A percentile compares a stretch with the other conserved stretches of the same genome.
Conservation (phyloP, 2,888 invertebrate genomes). For the Orchestes rusci region DNA sequence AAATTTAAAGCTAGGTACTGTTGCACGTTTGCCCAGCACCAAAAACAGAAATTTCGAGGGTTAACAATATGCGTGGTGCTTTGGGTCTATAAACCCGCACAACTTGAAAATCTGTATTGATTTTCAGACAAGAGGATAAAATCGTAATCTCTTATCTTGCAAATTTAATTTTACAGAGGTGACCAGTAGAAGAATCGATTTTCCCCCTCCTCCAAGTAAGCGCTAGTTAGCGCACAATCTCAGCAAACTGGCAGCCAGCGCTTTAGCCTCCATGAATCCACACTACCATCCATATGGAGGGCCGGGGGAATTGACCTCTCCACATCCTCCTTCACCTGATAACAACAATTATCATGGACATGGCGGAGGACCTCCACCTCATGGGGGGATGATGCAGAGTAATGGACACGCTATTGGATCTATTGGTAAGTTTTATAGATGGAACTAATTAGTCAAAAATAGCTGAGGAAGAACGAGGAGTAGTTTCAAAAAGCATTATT, state of each 20-base stretch:
- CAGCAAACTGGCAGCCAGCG: conserved; percentile 82
- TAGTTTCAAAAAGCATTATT: too few relatives aligned
- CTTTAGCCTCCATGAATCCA: conserved; percentile 82
- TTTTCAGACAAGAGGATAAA: too few relatives aligned
- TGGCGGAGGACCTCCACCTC: conserved; percentile 46
- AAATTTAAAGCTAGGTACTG: too few relatives aligned
- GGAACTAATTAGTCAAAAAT: background rate
- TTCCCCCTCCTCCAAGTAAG: conserved; percentile 1
- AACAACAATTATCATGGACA: conserved; percentile 55
- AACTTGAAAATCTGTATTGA: too few relatives aligned
- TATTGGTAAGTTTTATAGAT: conserved; percentile 37
- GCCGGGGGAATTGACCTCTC: conserved; percentile 65
- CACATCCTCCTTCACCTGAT: conserved; percentile 70
- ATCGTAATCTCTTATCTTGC: too few relatives aligned
- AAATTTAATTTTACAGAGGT: too few relatives aligned
- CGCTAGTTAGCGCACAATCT: conserved; percentile 29
- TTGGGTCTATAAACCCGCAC: too few relatives aligned
- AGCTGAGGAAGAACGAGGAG: background rate
- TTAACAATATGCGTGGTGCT: too few relatives aligned
- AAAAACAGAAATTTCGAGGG: too few relatives aligned
- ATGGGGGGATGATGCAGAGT: conserved; percentile 45
- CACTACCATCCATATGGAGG: conserved; percentile 74
- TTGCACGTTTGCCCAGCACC: too few relatives aligned
- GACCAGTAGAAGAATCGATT: too few relatives aligned
- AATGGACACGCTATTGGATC: conserved; percentile 46